Conservation (phyloP, 2,888 invertebrate genomes). For the Drosophila rubida region DNA sequence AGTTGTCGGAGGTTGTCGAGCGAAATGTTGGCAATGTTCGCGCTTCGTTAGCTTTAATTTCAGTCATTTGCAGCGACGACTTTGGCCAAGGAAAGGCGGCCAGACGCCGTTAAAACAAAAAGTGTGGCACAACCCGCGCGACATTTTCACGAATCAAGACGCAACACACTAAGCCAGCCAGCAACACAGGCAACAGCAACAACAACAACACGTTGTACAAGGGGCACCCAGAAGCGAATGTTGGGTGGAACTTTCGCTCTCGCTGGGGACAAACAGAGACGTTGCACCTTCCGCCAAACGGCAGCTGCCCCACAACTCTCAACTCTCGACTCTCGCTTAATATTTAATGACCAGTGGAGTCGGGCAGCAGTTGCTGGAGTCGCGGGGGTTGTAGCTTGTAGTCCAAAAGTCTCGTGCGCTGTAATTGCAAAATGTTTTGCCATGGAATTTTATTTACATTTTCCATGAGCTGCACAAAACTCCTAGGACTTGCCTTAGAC, state of each 20-base stretch:
- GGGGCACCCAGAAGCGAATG: slow-evolving; percentile 11
- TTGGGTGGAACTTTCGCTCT: slow-evolving; percentile 48
- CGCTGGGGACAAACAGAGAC: slow-evolving; percentile 46
- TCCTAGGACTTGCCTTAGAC: slow-evolving; percentile 41
- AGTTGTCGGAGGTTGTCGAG: slow-evolving; percentile 53
- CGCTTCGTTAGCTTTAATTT: slow-evolving; percentile 82
- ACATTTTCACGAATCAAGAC: slow-evolving; percentile 73
- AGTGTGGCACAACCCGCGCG: slow-evolving; percentile 43
- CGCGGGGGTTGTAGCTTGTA: background rate
- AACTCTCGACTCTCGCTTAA: slow-evolving; percentile 60
- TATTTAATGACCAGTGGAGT: slow-evolving; percentile 80
- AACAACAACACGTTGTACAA: background rate
- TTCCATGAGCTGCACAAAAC: slow-evolving; percentile 71
- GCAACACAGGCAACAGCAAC: slow-evolving; percentile 1
- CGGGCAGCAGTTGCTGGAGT: slow-evolving; percentile 40
- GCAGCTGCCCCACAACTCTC: background rate
- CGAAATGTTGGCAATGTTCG: slow-evolving; percentile 77
- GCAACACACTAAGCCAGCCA: slow-evolving; percentile 27
- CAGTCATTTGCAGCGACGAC: slow-evolving; percentile 76
- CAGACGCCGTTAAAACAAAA: slow-evolving; percentile 67
- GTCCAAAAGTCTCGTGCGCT: slow-evolving; percentile 48
- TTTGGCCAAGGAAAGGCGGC: slow-evolving; percentile 50
- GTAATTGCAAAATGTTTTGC: slow-evolving; percentile 75
- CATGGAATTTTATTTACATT: slow-evolving; percentile 76
- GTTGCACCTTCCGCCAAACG: slow-evolving; percentile 14